These are phyloP conservation scores for Callocephalon fimbriatum DNA, from an alignment of 2,113 vertebrate species.

Conservation along the genomic window DNA sequence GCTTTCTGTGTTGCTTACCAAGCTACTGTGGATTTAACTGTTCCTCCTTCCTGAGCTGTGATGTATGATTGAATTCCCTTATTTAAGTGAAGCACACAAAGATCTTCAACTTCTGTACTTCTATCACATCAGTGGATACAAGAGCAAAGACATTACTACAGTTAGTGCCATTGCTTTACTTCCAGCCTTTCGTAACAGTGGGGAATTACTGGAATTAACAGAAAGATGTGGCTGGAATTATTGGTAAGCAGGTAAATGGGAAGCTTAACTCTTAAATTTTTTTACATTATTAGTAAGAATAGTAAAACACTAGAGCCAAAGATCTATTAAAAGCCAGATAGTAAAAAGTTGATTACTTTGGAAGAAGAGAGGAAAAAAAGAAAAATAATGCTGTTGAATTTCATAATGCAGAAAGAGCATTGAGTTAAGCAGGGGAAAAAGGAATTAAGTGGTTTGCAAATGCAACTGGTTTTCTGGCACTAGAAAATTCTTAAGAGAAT, in stretches of 20 bases:
- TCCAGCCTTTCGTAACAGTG: background rate
- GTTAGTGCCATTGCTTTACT: background rate
- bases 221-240: background rate
- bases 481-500: background rate
- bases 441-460: background rate
- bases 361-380: background rate
- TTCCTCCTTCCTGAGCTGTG: background rate
- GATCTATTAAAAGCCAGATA: background rate
- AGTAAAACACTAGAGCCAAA: background rate
- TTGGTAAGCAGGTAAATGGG: background rate
- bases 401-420: background rate
- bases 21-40: background rate
- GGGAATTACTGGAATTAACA: background rate
- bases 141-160: background rate
- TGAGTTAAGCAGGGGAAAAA: background rate
- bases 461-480: background rate
- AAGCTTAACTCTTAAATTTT: background rate
- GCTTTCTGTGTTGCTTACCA: slow-evolving; percentile 31
- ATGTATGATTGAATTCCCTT: slow-evolving; percentile 24
- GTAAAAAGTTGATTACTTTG: background rate
- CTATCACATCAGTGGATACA: background rate
- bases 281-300: background rate
- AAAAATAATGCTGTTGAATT: background rate
- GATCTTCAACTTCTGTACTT: background rate
- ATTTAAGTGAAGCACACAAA: background rate